These are phyloP conservation scores for Heliothis virescens DNA, from an alignment of 1,140 invertebrate genomes.

Conservation along the genomic window DNA sequence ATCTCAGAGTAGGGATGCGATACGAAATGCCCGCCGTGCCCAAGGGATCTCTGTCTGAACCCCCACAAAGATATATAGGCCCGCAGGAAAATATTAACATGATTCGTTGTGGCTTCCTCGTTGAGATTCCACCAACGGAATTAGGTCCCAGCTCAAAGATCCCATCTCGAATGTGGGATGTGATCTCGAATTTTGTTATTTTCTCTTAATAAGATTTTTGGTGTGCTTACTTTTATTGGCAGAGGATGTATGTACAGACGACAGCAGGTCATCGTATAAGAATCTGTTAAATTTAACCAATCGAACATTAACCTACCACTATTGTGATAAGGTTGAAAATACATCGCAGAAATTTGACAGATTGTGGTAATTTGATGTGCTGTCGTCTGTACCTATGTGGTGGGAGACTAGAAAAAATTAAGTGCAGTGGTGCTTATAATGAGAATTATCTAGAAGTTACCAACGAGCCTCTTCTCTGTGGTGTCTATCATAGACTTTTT, in stretches of 20 bases:
- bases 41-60: constrained; percentile 52
- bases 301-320: no score
- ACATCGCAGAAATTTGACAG: no score
- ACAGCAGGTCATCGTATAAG: no score
- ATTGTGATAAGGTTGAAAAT: no score
- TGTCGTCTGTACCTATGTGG: no score
- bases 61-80: constrained; percentile 54
- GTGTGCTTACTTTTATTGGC: constrained; percentile 23
- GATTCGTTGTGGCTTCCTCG: constrained; percentile 47
- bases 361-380: no score
- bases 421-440: no score
- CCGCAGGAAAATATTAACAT: constrained; percentile 56
- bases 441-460: no score
- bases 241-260: background rate
- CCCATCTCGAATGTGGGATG: constrained; percentile 11
- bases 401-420: background rate
- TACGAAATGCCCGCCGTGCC: constrained; percentile 53
- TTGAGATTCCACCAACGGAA: constrained; percentile 48
- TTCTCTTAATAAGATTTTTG: constrained; percentile 40
- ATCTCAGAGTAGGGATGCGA: constrained; percentile 60
- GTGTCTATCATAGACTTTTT: no score
- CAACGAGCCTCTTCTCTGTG: no score
- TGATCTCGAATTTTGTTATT: constrained; percentile 33
- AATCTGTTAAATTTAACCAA: no score
- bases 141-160: constrained; percentile 47